Conservation (phyloP, 2,888 invertebrate species). For the Thysanoteuthis rhombus region DNA sequence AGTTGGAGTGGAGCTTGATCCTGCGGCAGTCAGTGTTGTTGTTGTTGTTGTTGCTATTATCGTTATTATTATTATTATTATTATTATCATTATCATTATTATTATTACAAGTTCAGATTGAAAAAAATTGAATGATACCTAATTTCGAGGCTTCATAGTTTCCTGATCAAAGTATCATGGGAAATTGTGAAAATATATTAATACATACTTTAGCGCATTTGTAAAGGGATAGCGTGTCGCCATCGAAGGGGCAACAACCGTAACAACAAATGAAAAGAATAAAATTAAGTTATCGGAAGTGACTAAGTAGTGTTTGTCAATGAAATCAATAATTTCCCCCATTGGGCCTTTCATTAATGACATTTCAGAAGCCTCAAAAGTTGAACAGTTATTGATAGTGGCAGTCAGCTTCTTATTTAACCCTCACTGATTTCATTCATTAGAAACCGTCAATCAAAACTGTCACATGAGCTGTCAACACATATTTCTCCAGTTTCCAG, state of each 20-base stretch:
- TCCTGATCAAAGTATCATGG: background rate
- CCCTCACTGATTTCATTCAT: background rate
- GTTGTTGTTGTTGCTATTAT: too few relatives aligned
- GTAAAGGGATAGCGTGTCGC: background rate
- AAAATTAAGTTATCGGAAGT: constrained; percentile 18
- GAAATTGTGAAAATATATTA: background rate
- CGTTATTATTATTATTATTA: too few relatives aligned
- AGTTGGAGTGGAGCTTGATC: too few relatives aligned
- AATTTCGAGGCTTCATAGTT: background rate
- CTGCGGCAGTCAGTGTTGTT: too few relatives aligned
- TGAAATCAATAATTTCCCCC: background rate
- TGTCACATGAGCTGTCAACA: too few relatives aligned
- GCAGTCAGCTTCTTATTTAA: background rate
- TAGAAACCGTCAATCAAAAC: too few relatives aligned
- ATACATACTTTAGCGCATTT: background rate
- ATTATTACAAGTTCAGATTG: too few relatives aligned
- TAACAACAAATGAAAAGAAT: constrained; percentile 25
- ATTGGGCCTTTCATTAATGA: background rate
- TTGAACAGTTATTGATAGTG: background rate
- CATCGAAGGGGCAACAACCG: background rate
- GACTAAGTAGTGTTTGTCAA: background rate
- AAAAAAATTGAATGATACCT: background rate
- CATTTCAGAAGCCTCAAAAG: background rate
- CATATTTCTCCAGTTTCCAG: too few relatives aligned
- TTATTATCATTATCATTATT: too few relatives aligned